Percentiles rank a stretch among this genome's conserved stretches.
Evolutionary conservation across 2,113 vertebrate genomes (phyloP).

Genomic region (Rattus rattus): DNA sequence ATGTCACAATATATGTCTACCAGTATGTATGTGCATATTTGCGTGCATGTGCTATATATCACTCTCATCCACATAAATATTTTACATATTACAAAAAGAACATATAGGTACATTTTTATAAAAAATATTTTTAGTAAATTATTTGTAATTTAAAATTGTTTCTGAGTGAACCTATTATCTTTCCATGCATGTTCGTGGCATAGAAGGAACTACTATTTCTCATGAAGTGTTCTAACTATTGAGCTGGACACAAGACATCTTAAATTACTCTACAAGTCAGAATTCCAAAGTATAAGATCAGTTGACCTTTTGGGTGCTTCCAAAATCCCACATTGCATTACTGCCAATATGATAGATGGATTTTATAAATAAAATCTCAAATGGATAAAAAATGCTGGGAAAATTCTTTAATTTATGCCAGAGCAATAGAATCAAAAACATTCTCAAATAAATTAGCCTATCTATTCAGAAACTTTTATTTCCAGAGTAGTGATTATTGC

Average conservation of each 20-base stretch:
- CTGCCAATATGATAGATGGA: not conserved
- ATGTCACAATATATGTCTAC: not conserved
- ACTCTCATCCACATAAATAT: not conserved
- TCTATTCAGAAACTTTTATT: not conserved
- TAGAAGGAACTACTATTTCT: not conserved
- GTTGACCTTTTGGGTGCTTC: not conserved
- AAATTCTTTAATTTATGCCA: not conserved
- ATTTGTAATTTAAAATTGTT: not conserved
- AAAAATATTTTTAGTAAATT: not conserved
- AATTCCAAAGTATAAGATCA: not conserved
- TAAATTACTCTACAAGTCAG: not conserved
- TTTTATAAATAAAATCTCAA: conserved; percentile 25
- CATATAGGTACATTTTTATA: conserved; percentile 22
- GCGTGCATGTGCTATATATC: not conserved
- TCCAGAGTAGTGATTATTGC: not conserved
- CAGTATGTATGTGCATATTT: not conserved
- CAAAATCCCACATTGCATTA: not conserved
- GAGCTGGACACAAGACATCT: not conserved
- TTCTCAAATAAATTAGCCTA: not conserved
- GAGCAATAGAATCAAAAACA: not conserved
- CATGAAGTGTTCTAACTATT: not conserved
- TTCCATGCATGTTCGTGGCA: not conserved
- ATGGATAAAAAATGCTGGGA: not conserved
- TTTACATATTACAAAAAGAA: not conserved
- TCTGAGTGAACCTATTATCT: not conserved